phyloP scores from a whole-genome alignment of 1,140 invertebrate genomes.

The Orchesella cincta region DNA sequence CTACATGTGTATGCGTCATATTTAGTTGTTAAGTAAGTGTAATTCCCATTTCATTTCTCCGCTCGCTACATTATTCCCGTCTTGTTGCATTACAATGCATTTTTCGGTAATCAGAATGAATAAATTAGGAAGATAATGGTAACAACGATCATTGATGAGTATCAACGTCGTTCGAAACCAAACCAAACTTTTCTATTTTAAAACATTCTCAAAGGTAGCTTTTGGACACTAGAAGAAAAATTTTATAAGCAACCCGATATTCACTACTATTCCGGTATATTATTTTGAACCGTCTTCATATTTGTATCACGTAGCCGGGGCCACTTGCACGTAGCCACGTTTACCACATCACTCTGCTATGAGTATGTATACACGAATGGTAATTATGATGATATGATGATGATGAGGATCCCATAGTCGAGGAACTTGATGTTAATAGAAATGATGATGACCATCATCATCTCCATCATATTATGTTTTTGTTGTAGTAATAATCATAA shows the following conservation, averaged over 20 bases:
- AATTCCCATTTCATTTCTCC: background rate
- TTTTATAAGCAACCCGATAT: no score
- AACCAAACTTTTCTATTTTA: no score
- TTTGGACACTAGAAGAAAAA: no score
- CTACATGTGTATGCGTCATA: slow-evolving; percentile 14
- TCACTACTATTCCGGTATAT: no score
- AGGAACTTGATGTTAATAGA: slow-evolving; percentile 17
- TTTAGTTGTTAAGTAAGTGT: slow-evolving; percentile 4
- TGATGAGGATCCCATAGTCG: background rate
- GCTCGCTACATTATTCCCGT: background rate
- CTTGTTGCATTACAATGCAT: background rate
- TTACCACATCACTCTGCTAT: background rate
- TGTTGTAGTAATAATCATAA: slow-evolving; percentile 28
- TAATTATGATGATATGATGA: slow-evolving; percentile 11
- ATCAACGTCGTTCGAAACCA: background rate
- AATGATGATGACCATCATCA: slow-evolving; percentile 25
- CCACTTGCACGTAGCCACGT: background rate
- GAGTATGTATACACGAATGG: background rate
- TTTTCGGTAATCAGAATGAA: slow-evolving; percentile 4
- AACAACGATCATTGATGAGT: background rate
- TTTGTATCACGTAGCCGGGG: background rate
- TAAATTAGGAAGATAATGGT: slow-evolving; percentile 19
- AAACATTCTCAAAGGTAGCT: no score
- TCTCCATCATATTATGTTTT: background rate
- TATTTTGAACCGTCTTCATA: no score